Evolutionary conservation across 2,113 vertebrate species (phyloP).

Genomic region (Dromas ardeola): DNA sequence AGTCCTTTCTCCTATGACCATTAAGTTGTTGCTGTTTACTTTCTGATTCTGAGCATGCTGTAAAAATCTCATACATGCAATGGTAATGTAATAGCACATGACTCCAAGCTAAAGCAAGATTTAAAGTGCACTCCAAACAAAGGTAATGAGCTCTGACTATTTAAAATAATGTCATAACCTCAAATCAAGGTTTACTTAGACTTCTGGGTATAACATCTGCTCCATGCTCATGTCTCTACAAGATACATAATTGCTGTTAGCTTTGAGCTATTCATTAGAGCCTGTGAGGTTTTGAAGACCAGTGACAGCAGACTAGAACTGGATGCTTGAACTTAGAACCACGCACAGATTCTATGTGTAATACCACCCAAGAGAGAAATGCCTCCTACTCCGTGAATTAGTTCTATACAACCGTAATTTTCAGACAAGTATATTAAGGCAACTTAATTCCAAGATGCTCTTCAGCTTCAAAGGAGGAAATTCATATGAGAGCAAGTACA

Average conservation of each 20-base stretch:
- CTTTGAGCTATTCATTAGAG: background rate
- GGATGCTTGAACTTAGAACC: background rate
- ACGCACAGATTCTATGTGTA: rapidly evolving
- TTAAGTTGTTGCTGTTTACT: background rate
- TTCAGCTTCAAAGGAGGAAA: background rate
- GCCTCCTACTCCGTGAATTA: background rate
- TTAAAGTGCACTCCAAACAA: background rate
- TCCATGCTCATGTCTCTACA: background rate
- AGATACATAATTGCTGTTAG: background rate
- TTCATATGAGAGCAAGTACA: background rate
- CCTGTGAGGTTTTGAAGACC: background rate
- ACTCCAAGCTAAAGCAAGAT: background rate
- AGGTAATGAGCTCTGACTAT: background rate
- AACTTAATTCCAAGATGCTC: background rate
- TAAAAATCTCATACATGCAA: background rate
- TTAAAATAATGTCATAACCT: background rate
- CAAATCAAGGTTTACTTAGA: background rate
- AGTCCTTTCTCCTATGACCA: background rate
- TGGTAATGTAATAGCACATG: background rate
- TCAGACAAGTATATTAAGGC: background rate
- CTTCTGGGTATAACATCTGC: background rate
- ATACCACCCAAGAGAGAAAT: background rate
- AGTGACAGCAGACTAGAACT: background rate
- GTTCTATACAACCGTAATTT: background rate
- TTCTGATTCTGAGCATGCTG: background rate